Base-by-base conservation (phyloP, 1,140 invertebrate species). In the Octopus sinensis region DNA sequence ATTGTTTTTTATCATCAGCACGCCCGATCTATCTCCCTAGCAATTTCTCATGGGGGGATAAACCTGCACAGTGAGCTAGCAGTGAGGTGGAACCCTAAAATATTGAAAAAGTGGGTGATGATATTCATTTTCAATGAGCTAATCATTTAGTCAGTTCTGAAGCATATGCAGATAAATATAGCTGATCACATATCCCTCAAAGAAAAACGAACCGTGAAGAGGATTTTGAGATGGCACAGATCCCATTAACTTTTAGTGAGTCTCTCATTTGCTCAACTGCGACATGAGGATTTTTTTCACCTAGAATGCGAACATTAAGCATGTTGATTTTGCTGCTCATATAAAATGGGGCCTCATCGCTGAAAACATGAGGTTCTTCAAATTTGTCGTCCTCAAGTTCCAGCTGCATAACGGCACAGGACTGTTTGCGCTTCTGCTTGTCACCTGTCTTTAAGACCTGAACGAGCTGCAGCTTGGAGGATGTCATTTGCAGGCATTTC, bases 161-260 rank as follows among this genome's bases (percentile, higher is more conserved):
- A 68, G 62, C 62, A 68, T 68, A 12, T 68, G 62, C 62, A 68
- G n/a, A 68, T 68, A 68, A 68, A 68, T n/a, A 68, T 68, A 9
- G 62, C n/a, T n/a, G 62, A n/a, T 68, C 62, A 68, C 62, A 68
- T 68, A 12, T 68, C 62, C 62, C 62, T 68, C 62, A 68, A 68
- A 68, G 62, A 68, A 68, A 68, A 68, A 68, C 62, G n/a, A n/a
- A n/a, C 62, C 62, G n/a, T 68, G 62, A 68, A 68, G 62, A 68
- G 9, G 62, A 68, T 68, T 68, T 68, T 68, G 62, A 68, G 62
- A 68, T 68, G 62, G 62, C n/a, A n/a, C 62, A 68, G 62, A 68
- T 12, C 62, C 9, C 62, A 68, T 68, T 68, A 9, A 68, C 62
- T 68, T 68, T 68, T 68, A n/a, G 62, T 68, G 62, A 68, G 62